Evolutionary conservation across 2,888 invertebrate species (phyloP), one percentile per base, ranked within the genome.

Genomic region (Caenorhabditis auriculariae): DNA sequence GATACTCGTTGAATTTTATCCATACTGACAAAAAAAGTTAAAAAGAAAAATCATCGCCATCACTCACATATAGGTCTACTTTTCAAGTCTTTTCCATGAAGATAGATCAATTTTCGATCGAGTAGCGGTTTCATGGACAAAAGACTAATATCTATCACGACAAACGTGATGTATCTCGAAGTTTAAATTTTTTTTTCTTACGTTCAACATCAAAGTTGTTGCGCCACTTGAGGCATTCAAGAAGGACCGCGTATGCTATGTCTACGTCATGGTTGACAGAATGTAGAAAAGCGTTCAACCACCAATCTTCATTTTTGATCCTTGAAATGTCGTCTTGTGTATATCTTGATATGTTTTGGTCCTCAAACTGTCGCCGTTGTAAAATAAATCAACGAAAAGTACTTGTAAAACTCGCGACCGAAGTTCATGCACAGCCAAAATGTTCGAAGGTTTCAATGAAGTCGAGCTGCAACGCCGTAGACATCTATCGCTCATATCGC

Each of bases 191-290:
- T 2, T 19, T 43, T 26, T 28, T 6, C 65, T 60, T 45, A 76
- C 77, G 47, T 38, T 77, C 72, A 3, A 77, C 69, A 46, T 71
- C 65, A 35, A 71, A 70, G 6, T 66, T 58, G 23, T 49, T 54
- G 21, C 78, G 49, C 77, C 77, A 78, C 54, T 71, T 73, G 23
- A 78, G 53, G 38, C 77, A 75, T 37, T 78, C 77, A n/a, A 73
- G 23, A 35, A 76, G 60, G 15, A 73, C 72, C 0, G 75, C 71
- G 24, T 66, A 51, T 0, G 74, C 66, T n/a, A 75, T 65, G 51
- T 78, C 78, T 6, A 76, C 58, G 51, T 78, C 78, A 23, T 64
- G 55, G 21, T 70, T 58, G 24, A 69, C 66, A 19, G 69, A 63
- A 9, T 46, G 37, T 0, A 75, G 39, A 42, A 75, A 74, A 35